Conservation (phyloP, 2,797 vertebrate genomes). For the Cyclopterus lumpus region DNA sequence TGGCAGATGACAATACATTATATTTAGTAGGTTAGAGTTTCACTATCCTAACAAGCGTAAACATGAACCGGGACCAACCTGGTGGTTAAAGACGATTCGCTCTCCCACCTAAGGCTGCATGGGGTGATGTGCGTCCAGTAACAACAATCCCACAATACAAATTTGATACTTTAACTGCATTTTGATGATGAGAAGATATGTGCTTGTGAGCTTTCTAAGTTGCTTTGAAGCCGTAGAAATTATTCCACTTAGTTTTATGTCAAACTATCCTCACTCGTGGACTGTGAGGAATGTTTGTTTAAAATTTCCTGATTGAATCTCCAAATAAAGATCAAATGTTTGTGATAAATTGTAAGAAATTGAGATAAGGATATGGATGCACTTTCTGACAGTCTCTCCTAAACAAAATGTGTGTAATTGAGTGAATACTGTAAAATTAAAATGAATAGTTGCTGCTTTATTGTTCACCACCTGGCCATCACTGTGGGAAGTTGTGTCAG, state of each 20-base stretch:
- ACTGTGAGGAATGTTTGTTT: neutral
- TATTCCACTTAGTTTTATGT: no score
- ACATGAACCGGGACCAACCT: neutral
- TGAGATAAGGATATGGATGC: no score
- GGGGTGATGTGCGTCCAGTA: no score
- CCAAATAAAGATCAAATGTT: neutral
- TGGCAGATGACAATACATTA: neutral
- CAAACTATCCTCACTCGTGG: no score
- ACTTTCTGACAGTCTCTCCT: no score
- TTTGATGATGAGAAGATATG: no score
- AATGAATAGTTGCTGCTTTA: neutral
- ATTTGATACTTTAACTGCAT: no score
- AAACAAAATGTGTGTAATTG: neutral
- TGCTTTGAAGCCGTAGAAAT: no score
- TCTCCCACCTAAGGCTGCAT: no score
- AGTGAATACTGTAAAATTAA: neutral
- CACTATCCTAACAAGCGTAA: neutral
- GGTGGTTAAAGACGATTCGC: no score
- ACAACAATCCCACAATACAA: no score
- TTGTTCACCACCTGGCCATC: neutral
- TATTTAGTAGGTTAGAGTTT: neutral
- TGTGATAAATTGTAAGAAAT: neutral
- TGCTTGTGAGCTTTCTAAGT: no score
- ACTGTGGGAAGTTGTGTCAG: neutral
- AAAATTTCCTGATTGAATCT: neutral